Percentiles rank a stretch among this genome's conserved stretches.
Conservation (phyloP, 2,888 invertebrate species). For the Automeris io region DNA sequence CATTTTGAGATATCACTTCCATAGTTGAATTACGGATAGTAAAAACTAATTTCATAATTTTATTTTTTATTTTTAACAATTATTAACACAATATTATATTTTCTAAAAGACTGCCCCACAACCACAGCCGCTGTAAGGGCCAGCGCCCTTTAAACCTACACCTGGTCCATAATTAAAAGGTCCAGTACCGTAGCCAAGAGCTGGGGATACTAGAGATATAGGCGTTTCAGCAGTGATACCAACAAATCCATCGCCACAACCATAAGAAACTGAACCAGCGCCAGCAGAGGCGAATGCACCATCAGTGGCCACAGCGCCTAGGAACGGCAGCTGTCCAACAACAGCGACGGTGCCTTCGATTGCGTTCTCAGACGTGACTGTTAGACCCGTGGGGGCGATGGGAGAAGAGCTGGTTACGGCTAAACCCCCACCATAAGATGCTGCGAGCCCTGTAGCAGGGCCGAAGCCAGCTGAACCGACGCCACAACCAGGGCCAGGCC, state of each 20-base stretch:
- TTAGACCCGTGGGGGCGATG: slow-evolving; percentile 10
- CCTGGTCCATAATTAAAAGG: neutral
- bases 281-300: slow-evolving; percentile 12
- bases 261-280: slow-evolving; percentile 14
- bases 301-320: too few relatives aligned
- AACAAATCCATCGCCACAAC: slow-evolving; percentile 14
- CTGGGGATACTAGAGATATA: slow-evolving; percentile 2
- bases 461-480: slow-evolving; percentile 11
- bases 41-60: too few relatives aligned
- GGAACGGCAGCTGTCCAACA: too few relatives aligned
- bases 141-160: too few relatives aligned
- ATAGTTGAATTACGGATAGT: too few relatives aligned
- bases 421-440: slow-evolving; percentile 13
- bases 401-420: slow-evolving; percentile 13
- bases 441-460: slow-evolving; percentile 2
- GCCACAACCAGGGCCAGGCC: slow-evolving; percentile 7
- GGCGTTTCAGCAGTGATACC: slow-evolving; percentile 2
- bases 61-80: too few relatives aligned
- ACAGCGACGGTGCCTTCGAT: too few relatives aligned
- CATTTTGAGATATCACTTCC: too few relatives aligned
- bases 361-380: slow-evolving; percentile 11
- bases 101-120: too few relatives aligned
- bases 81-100: too few relatives aligned
- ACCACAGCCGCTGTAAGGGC: too few relatives aligned
- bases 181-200: neutral